Evolutionary conservation across 2,113 vertebrate genomes (phyloP).

Genomic region (Romanogobio albipinnatus): DNA sequence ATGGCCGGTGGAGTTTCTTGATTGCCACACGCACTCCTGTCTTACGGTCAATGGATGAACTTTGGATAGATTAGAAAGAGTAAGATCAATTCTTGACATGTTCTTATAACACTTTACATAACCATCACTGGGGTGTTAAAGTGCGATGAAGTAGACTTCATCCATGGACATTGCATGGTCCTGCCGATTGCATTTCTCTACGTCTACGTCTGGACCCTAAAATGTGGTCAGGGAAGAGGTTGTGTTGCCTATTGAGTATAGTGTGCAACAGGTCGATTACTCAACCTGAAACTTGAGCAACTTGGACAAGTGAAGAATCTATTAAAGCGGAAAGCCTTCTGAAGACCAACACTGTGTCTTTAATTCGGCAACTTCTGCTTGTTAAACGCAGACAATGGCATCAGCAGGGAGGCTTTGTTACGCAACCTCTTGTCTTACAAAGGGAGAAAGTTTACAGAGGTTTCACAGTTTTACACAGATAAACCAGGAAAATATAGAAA

Average conservation of each 20-base stretch:
- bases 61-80: conserved; percentile 60
- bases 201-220: neutral
- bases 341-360: neutral
- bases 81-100: neutral
- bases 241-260: neutral
- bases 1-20: conserved; percentile 97
- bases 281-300: neutral
- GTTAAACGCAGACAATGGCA: conserved; percentile 65
- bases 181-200: neutral
- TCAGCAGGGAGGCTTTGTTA: conserved; percentile 69
- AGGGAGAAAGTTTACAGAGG: conserved; percentile 36
- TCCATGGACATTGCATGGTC: neutral
- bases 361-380: conserved; percentile 61
- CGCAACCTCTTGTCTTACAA: conserved; percentile 59
- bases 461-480: neutral
- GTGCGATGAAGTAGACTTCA: neutral
- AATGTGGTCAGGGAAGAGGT: neutral
- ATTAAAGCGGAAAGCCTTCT: neutral
- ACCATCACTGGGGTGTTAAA: neutral
- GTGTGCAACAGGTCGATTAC: neutral
- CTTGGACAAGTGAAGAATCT: neutral
- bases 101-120: neutral
- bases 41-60: conserved; percentile 86
- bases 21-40: conserved; percentile 88
- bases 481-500: neutral